Evolutionary conservation across 2,888 invertebrate genomes (phyloP).

Genomic region (Pyrocoelia pectoralis): DNA sequence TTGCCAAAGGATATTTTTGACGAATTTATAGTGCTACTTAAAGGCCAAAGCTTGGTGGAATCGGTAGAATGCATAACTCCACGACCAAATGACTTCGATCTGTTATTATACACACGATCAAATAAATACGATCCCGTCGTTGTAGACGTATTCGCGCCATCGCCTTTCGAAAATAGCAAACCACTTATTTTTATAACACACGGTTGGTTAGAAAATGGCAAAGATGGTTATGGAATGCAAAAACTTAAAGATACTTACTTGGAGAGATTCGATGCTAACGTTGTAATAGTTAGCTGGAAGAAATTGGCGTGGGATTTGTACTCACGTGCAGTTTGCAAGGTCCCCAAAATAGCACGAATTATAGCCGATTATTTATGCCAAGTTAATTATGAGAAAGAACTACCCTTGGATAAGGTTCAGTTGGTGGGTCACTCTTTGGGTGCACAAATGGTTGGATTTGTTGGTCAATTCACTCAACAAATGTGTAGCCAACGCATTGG

Average conservation of each 20-base stretch:
- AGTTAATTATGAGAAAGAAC: neutral
- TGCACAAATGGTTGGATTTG: slow-evolving; percentile 9
- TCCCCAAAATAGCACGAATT: slow-evolving; percentile 9
- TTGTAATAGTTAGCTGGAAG: slow-evolving; percentile 21
- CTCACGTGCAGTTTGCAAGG: slow-evolving; percentile 21
- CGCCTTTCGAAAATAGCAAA: neutral
- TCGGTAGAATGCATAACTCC: neutral
- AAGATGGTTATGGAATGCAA: slow-evolving; percentile 7
- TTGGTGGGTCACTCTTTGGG: slow-evolving; percentile 4
- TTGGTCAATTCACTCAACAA: neutral
- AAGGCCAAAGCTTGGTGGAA: neutral
- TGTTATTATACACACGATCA: neutral
- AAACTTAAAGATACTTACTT: slow-evolving; percentile 9
- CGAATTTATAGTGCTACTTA: neutral
- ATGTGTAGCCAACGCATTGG: slow-evolving; percentile 12
- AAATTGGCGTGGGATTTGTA: slow-evolving; percentile 23
- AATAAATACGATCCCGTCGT: neutral
- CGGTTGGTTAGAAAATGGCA: neutral
- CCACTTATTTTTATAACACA: neutral
- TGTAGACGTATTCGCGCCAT: neutral
- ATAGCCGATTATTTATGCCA: neutral
- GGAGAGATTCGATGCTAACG: slow-evolving; percentile 14
- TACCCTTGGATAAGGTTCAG: neutral
- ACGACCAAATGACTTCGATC: neutral
- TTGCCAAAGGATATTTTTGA: neutral